phyloP scores from a whole-genome alignment of 1,140 invertebrate genomes.

The Galleria mellonella region DNA sequence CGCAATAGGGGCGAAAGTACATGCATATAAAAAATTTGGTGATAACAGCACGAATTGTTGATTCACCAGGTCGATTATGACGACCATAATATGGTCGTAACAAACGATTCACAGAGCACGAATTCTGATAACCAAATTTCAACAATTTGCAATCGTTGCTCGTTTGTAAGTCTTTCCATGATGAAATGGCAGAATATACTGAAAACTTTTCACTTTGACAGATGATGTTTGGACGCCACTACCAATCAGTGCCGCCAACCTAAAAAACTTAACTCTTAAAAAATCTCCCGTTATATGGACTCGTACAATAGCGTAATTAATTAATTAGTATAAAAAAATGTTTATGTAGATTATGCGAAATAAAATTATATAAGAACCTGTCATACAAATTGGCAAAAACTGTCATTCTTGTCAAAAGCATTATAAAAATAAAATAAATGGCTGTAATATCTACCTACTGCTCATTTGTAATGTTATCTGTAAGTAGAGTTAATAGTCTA shows the following conservation, averaged over 20 bases:
- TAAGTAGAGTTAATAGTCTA: no score
- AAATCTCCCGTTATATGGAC: neutral
- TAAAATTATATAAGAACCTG: no score
- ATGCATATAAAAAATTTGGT: no score
- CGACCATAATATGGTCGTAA: slow-evolving; percentile 7
- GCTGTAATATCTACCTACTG: no score
- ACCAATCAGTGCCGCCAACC: neutral
- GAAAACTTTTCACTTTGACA: neutral
- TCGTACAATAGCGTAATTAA: no score
- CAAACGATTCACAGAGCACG: neutral
- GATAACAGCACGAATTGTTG: slow-evolving; percentile 5
- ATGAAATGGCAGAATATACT: neutral
- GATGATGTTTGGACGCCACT: neutral
- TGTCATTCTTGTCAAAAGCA: no score
- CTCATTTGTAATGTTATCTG: no score
- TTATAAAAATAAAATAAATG: no score
- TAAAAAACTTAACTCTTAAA: neutral
- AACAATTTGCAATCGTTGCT: neutral
- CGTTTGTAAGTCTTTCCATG: neutral
- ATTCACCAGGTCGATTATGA: slow-evolving; percentile 8
- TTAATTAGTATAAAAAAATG: no score
- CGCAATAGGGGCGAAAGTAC: no score
- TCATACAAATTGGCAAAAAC: no score
- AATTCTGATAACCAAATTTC: neutral
- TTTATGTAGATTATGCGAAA: no score